A percentile compares a stretch with the other conserved stretches of the same genome.
phyloP scores from a whole-genome alignment of 2,797 vertebrate species.

The Trachops cirrhosus region DNA sequence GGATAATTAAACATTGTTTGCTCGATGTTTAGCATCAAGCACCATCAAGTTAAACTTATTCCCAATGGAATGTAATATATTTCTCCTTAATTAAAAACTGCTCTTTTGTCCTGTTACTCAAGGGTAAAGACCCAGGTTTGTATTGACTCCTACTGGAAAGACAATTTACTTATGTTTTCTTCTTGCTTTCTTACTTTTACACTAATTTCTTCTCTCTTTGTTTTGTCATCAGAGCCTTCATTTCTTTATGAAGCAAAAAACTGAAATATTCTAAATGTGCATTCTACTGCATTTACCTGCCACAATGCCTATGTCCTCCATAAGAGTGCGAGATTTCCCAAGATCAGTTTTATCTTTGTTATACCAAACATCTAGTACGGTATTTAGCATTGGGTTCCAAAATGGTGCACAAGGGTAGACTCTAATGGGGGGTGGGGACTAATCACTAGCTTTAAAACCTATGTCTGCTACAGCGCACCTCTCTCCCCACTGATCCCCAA shows the following conservation, averaged over 20 bases:
- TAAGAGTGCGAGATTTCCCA: background rate
- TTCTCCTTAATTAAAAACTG: slow-evolving; percentile 12
- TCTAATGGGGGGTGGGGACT: background rate
- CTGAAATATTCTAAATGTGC: background rate
- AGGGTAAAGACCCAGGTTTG: background rate
- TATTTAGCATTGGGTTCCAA: background rate
- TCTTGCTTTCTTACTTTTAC: background rate
- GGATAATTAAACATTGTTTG: background rate
- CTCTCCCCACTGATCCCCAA: background rate
- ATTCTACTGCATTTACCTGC: background rate
- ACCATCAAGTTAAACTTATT: background rate
- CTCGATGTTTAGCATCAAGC: background rate
- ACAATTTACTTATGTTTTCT: background rate
- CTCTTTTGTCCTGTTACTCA: background rate
- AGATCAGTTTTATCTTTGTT: background rate
- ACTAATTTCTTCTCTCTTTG: background rate
- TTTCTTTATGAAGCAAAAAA: background rate
- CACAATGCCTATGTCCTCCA: background rate
- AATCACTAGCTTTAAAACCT: background rate
- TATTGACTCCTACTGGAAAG: background rate
- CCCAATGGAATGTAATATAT: background rate
- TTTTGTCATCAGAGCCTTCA: background rate
- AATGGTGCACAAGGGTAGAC: background rate
- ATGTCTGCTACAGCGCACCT: background rate
- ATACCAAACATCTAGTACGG: background rate